phyloP scores from a whole-genome alignment of 2,113 vertebrate species.

The Microcebus lehilahytsara region DNA sequence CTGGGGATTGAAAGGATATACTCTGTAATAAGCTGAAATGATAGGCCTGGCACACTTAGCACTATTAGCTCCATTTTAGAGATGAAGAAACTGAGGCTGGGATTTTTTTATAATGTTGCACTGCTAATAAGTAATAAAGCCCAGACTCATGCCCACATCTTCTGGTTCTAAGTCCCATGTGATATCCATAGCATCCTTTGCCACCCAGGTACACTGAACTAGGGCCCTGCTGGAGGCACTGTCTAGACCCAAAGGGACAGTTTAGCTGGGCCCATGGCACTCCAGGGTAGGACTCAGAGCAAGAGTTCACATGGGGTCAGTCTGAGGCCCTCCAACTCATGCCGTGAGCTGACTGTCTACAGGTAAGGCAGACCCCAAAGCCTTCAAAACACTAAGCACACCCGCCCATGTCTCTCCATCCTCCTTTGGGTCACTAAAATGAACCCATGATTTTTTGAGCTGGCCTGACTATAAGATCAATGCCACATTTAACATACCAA shows the following conservation, averaged over 20 bases:
- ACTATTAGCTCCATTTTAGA: background rate
- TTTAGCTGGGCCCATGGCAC: background rate
- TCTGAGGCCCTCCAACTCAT: background rate
- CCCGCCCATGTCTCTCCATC: rapidly evolving
- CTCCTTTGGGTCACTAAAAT: background rate
- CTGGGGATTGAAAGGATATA: background rate
- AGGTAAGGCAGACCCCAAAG: background rate
- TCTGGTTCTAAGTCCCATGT: background rate
- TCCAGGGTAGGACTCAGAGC: background rate
- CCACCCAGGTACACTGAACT: background rate
- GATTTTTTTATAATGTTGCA: background rate
- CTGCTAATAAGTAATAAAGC: background rate
- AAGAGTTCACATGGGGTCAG: background rate
- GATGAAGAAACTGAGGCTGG: conserved; percentile 6
- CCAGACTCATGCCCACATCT: background rate
- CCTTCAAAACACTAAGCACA: background rate
- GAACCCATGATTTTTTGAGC: background rate
- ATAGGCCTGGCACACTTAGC: background rate
- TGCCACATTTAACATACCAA: background rate
- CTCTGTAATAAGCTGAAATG: background rate
- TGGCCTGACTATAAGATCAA: background rate
- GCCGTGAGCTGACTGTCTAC: background rate
- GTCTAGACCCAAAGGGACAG: background rate
- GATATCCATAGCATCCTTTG: background rate
- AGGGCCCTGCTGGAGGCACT: background rate